Base-by-base conservation (phyloP, 1,140 invertebrate genomes). In the Lucilia sericata region DNA sequence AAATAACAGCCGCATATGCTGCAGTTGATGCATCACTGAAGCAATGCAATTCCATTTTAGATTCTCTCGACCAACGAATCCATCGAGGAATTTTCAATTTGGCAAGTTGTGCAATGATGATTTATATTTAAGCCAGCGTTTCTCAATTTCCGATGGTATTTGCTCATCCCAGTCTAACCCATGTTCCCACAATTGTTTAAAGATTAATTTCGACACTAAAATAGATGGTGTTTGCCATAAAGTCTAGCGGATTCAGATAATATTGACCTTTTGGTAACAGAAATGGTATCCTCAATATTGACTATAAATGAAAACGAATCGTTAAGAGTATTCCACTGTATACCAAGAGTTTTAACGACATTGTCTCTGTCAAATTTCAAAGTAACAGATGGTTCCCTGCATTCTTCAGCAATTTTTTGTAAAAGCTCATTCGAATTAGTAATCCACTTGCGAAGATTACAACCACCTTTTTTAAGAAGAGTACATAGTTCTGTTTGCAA, bases 1-100 rank as follows among this genome's bases (percentile, higher is more conserved):
- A 92, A 34, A 92, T 84, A 5, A 87, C 88, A 9, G 88, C 86
- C 12, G 87, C 91, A 85, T 91, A 92, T 5, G 88, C 91, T n/a
- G 74, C 42, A 84, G 88, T 85, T 2, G 87, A 90, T 2, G 89
- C 87, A 85, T 92, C 91, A 76, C 87, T 87, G 86, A 92, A 92
- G 10, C 83, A 90, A 81, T 87, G 88, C 55, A 90, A 34, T 65
- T 88, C 84, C 5, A 87, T 82, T n/a, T 1, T 9, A 78, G 17
- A 13, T 60, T n/a, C 51, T 17, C 17, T 49, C 14, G n/a, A 19
- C 65, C 47, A 83, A 19, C 42, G 1, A 9, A 82, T 78, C 82
- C 84, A 85, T 75, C 87, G 80, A 3, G 81, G 85, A 13, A 89
- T 85, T 25, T n/a, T 47, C 51, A 87, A 74, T 14, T 86, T 36